phyloP scores from a whole-genome alignment of 2,113 vertebrate genomes.

The Lamprologus ornatipinnis region DNA sequence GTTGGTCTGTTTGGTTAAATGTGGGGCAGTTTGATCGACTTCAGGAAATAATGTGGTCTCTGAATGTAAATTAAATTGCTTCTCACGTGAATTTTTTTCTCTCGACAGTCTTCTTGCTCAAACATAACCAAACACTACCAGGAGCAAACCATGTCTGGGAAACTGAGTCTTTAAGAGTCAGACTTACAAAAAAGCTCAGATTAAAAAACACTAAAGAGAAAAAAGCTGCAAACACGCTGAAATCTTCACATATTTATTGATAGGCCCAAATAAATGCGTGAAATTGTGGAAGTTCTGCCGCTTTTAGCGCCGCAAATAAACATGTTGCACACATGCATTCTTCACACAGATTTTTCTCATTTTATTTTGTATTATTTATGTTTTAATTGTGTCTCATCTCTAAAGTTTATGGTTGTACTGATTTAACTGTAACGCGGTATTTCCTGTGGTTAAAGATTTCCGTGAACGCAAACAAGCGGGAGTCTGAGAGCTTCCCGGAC shows the following conservation, averaged over 20 bases:
- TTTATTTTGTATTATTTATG: accelerated
- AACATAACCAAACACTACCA: not conserved
- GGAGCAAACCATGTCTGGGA: not conserved
- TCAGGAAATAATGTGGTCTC: accelerated
- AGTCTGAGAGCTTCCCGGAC: not conserved
- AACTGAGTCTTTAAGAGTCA: not conserved
- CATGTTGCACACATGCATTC: not conserved
- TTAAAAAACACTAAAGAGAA: not conserved
- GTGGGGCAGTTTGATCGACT: not conserved
- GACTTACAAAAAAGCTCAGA: not conserved
- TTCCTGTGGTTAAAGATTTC: not conserved
- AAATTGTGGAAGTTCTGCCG: not conserved
- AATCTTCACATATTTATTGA: not conserved
- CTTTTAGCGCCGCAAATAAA: not conserved
- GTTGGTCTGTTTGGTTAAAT: not conserved
- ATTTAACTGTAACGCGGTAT: accelerated
- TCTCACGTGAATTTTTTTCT: accelerated
- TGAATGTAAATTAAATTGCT: not conserved
- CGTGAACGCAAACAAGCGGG: not conserved
- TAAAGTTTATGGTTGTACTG: not conserved
- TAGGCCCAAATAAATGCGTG: accelerated
- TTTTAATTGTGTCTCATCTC: not conserved
- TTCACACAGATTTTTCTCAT: not conserved
- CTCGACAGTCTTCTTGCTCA: accelerated
- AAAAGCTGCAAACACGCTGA: not conserved